A percentile compares a stretch with the other conserved stretches of the same genome.
These are phyloP conservation scores for Cephalophus harveyi DNA, from an alignment of 2,113 vertebrate genomes.

Conservation along the genomic window DNA sequence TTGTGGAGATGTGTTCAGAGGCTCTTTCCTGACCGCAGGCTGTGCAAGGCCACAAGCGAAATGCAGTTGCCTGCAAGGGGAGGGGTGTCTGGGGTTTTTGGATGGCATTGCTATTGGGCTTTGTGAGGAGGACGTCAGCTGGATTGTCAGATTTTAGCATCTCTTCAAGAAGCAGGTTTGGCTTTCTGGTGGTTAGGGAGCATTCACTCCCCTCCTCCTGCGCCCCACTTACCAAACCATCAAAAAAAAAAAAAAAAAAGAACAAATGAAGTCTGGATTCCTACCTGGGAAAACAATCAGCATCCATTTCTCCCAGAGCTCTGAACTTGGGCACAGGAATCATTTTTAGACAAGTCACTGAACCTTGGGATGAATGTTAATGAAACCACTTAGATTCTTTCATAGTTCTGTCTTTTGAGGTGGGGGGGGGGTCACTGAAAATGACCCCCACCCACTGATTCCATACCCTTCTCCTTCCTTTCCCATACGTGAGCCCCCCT, in stretches of 20 bases:
- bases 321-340: background rate
- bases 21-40: slow-evolving; percentile 72
- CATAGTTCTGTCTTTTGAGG: background rate
- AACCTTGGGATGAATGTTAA: background rate
- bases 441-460: background rate
- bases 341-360: background rate
- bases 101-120: slow-evolving; percentile 61
- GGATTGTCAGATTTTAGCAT: slow-evolving; percentile 61
- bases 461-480: background rate
- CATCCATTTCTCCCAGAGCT: background rate
- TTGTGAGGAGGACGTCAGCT: slow-evolving; percentile 62
- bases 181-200: slow-evolving; percentile 50
- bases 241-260: slow-evolving; percentile 13
- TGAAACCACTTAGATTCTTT: background rate
- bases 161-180: slow-evolving; percentile 72
- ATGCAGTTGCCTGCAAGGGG: slow-evolving; percentile 53
- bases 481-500: background rate
- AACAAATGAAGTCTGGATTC: slow-evolving; percentile 25
- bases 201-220: background rate
- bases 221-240: slow-evolving; percentile 36
- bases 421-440: background rate
- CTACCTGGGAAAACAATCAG: background rate
- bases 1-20: slow-evolving; percentile 73
- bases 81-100: slow-evolving; percentile 64
- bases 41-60: slow-evolving; percentile 71